Base-by-base conservation (phyloP, 1,140 invertebrate genomes). In the Fopius arisanus region DNA sequence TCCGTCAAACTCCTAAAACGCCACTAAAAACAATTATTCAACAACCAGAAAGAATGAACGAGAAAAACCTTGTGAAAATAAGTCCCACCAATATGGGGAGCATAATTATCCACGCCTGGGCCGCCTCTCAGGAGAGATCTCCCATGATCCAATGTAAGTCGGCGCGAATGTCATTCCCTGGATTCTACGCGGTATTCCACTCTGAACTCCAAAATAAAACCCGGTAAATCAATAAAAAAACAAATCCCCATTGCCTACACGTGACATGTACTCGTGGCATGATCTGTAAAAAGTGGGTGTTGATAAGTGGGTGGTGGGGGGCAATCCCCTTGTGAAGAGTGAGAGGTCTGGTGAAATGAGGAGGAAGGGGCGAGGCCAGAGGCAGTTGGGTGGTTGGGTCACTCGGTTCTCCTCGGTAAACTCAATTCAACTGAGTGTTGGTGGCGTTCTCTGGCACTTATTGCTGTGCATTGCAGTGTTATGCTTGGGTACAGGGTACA, bases 321-420 rank as follows among this genome's bases (percentile, higher is more conserved):
- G 43, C 33, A 12, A 37, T 37, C 33, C 33, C 33, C n/a, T n/a
- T n/a, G n/a, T 37, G 7, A 29, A 28, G 26, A 69, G n/a, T 9
- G 26, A 51, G 28, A 31, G 43, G n/a, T 10, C 16, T 5, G 16
- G 16, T 26, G 43, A 69, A 33, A 54, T 9, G 41, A 19, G 26
- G 41, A 54, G 21, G 40, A 41, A 68, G 68, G 51, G 68, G 68
- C 43, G 67, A 70, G 43, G 68, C 68, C 21, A 51, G 67, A 70
- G 43, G 68, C 68, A 37, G 69, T 70, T 70, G 62, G 69, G 69
- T 70, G 51, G 62, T 41, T 29, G 40, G 67, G 21, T 70, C 51
- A 51, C 43, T 51, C 31, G 6, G 4, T 4, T 37, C 4, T 6
- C 33, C 7, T 16, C 43, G 14, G 43, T 48, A 48, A 19, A 7